Evolutionary conservation across 2,113 vertebrate genomes (phyloP).

Genomic region (Triplophysa dalaica): DNA sequence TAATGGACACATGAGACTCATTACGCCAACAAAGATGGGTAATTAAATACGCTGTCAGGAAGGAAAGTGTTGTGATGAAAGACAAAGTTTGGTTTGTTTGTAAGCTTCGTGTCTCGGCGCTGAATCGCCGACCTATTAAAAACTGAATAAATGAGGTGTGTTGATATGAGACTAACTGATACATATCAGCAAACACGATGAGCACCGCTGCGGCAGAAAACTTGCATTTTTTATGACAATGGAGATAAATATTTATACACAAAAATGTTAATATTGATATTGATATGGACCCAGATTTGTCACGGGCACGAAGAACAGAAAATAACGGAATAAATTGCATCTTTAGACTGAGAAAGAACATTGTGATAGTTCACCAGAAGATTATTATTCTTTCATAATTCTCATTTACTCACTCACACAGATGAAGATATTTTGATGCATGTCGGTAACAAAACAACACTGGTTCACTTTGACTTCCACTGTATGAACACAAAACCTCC

Average conservation of each 20-base stretch:
- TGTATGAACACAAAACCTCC: too few species aligned
- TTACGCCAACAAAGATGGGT: slow-evolving; percentile 44
- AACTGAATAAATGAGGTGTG: slow-evolving; percentile 41
- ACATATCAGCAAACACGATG: slow-evolving; percentile 47
- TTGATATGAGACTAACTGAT: slow-evolving; percentile 48
- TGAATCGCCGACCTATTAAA: slow-evolving; percentile 25
- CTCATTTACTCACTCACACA: too few species aligned
- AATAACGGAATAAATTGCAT: not conserved
- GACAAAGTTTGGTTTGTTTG: slow-evolving; percentile 22
- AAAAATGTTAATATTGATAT: slow-evolving; percentile 49
- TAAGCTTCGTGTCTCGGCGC: not conserved
- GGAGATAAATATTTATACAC: slow-evolving; percentile 50
- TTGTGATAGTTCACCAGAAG: too few species aligned
- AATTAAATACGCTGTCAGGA: slow-evolving; percentile 32
- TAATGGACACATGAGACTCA: slow-evolving; percentile 52
- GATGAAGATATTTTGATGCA: too few species aligned
- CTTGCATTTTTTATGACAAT: slow-evolving; percentile 37
- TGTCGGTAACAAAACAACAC: too few species aligned
- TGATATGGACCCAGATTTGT: not conserved
- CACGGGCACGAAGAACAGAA: not conserved
- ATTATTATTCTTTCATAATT: too few species aligned
- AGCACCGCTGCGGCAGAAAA: slow-evolving; percentile 35
- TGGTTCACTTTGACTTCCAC: too few species aligned
- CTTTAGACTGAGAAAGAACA: too few species aligned
- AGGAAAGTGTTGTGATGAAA: not conserved